Evolutionary conservation across 2,797 vertebrate genomes (phyloP), one percentile per base, ranked within the genome.

Genomic region (Amazona finschi): DNA sequence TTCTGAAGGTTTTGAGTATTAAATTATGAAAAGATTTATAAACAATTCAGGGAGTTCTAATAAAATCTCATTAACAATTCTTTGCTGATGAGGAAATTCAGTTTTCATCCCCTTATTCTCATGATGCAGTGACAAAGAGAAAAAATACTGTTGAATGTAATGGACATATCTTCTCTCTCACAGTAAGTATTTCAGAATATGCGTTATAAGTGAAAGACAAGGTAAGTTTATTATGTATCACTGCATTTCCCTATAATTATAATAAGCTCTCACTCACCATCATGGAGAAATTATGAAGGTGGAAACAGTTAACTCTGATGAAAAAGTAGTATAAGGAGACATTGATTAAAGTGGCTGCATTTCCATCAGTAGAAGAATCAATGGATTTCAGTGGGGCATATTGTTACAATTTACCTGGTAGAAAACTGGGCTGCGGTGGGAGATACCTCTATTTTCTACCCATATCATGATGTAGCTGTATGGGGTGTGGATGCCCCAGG

Each of bases 401-500:
- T 13, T 3, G 39, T 39, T 66, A 50, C 24, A 41, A 33, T 43
- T 43, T 7, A n/a, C 7, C 36, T 53, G 39, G 16, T 6, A 49
- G 25, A 77, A 73, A 50, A n/a, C 12, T 27, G 15, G 11, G 11
- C 20, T 36, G 4, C 4, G 69, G 20, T 5, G 20, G 27, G 33
- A 67, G 4, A 9, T 22, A 27, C 1, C 25, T 67, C 65, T 7
- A 11, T 73, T 76, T 80, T 36, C n/a, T 36, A 6, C 8, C 15
- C 0, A 0, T 46, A 24, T 7, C 13, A 20, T 9, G 18, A 12
- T 12, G 38, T 43, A n/a, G 30, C 49, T 64, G 11, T 18, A 44
- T 0, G 0, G 8, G 12, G 7, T 22, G 9, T 3, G 1, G n/a
- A n/a, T 44, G 12, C 25, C 30, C 15, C 5, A 2, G 20, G 0